These are phyloP conservation scores for Polylopha cassiicola DNA, from an alignment of 2,888 invertebrate species.

Conservation along the genomic window DNA sequence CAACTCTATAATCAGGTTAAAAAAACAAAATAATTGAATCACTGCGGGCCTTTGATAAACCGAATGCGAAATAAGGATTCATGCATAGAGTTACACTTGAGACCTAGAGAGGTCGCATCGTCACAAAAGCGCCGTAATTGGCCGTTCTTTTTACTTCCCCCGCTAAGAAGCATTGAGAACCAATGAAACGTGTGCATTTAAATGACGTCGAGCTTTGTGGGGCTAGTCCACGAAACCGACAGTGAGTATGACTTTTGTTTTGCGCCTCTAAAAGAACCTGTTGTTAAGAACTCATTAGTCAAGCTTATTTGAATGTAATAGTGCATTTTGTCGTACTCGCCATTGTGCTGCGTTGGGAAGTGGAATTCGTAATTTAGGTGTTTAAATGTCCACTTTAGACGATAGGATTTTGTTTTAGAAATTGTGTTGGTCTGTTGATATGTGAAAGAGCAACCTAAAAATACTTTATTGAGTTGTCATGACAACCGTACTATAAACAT, in stretches of 20 bases:
- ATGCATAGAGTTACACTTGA: constrained; percentile 71
- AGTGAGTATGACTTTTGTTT: constrained; percentile 64
- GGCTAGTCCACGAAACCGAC: constrained; percentile 70
- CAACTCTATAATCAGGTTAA: no score
- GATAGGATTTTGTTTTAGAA: no score
- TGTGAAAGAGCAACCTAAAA: no score
- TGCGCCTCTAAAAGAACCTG: constrained; percentile 54
- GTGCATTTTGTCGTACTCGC: constrained; percentile 25
- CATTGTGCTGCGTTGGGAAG: constrained; percentile 7
- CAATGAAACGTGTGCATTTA: constrained; percentile 78
- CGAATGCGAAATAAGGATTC: constrained; percentile 56
- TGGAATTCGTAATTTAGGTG: constrained; percentile 2
- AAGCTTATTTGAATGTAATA: constrained; percentile 58
- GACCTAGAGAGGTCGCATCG: constrained; percentile 67
- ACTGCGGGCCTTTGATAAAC: constrained; percentile 38
- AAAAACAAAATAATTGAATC: no score
- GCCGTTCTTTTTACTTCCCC: constrained; percentile 76
- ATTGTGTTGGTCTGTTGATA: no score
- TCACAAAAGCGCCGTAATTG: constrained; percentile 76
- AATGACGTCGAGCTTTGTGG: constrained; percentile 76
- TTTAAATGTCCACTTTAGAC: constrained; percentile 1
- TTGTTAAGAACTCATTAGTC: constrained; percentile 69
- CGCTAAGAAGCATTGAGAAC: constrained; percentile 68
- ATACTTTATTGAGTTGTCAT: no score
- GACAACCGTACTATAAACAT: no score